Evolutionary conservation across 2,113 vertebrate species (phyloP).

Genomic region (Ranitomeya imitator): DNA sequence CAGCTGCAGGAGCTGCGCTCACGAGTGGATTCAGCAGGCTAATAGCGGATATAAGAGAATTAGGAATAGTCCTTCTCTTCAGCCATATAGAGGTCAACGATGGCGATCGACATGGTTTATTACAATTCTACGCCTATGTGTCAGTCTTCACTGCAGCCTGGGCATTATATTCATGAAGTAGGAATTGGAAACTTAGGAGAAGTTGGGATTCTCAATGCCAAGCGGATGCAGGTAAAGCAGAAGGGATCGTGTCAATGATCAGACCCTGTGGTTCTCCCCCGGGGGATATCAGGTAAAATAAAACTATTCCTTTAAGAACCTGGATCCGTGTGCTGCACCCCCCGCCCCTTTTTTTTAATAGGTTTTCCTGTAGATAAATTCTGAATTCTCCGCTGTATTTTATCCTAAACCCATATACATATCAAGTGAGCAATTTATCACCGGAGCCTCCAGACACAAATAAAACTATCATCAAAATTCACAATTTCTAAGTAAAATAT

Average conservation of each 20-base stretch:
- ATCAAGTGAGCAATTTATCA: conserved; percentile 19
- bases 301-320: not conserved
- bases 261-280: no score
- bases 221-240: not conserved
- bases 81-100: not conserved
- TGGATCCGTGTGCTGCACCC: no score
- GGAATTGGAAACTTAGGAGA: no score
- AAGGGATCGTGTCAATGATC: no score
- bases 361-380: not conserved
- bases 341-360: not conserved
- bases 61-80: not conserved
- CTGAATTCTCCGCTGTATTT: not conserved
- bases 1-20: not conserved
- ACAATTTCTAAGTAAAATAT: conserved; percentile 6
- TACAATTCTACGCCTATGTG: no score
- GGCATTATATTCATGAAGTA: no score
- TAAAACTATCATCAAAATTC: conserved; percentile 7
- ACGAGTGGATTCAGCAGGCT: not conserved
- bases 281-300: not conserved
- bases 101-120: no score
- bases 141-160: no score
- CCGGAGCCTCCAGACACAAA: not conserved
- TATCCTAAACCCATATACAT: conserved; percentile 5
- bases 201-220: not conserved
- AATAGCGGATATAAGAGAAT: not conserved